Conservation (phyloP, 2,113 vertebrate species). For the Mugil cephalus region DNA sequence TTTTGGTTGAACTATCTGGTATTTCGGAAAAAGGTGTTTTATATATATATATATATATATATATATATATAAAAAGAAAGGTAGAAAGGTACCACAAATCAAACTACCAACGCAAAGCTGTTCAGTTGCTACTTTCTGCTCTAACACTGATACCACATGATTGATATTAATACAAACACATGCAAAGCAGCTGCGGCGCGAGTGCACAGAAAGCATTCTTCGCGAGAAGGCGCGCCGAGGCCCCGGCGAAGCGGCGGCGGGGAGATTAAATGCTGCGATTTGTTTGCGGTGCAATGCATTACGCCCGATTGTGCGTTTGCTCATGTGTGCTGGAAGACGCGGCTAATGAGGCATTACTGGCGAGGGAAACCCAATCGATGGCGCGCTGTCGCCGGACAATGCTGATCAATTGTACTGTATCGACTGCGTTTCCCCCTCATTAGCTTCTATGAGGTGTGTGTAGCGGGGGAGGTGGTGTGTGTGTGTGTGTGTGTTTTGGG, state of each 20-base stretch:
- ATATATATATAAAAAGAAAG: no score
- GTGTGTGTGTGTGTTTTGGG: conserved; percentile 86
- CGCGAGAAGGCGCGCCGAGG: conserved; percentile 63
- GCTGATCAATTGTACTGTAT: conserved; percentile 82
- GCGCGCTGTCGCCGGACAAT: conserved; percentile 73
- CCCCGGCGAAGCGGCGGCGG: conserved; percentile 34
- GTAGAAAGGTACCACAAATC: no score
- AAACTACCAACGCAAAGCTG: no score
- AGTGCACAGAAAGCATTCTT: conserved; percentile 30
- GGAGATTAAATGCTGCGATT: conserved; percentile 65
- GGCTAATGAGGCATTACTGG: conserved; percentile 80
- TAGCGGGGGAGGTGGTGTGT: conserved; percentile 75
- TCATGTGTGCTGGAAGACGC: conserved; percentile 58
- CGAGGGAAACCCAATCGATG: conserved; percentile 77
- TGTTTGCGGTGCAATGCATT: conserved; percentile 55
- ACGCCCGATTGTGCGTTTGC: conserved; percentile 68
- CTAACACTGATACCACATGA: conserved; percentile 54
- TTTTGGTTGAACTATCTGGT: no score
- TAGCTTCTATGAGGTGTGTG: conserved; percentile 63
- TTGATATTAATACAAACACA: conserved; percentile 71
- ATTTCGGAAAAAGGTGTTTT: no score
- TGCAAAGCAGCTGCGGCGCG: conserved; percentile 36
- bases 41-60: no score
- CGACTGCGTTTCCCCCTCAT: conserved; percentile 80
- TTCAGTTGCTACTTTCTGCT: no score